Conservation (phyloP, 2,113 vertebrate genomes). For the Brienomyrus longianalis region DNA sequence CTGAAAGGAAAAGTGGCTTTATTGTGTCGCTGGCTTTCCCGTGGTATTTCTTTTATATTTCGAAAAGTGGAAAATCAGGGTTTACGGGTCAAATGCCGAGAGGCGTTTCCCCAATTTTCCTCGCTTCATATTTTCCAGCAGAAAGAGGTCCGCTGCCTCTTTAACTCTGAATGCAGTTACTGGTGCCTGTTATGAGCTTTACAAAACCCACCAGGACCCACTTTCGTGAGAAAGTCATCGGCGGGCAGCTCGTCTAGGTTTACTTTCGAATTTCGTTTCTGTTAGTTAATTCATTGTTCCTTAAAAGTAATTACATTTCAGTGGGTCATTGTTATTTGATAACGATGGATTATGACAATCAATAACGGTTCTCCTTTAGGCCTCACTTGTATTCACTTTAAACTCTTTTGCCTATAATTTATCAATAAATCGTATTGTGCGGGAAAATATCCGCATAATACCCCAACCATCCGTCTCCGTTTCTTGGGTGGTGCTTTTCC, state of each 20-base stretch:
- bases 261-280: background rate
- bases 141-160: slow-evolving; percentile 36
- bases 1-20: slow-evolving; percentile 17
- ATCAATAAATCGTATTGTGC: background rate
- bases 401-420: background rate
- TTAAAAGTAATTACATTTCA: background rate
- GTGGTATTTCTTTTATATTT: slow-evolving; percentile 48
- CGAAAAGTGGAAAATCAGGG: slow-evolving; percentile 56
- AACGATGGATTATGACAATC: background rate
- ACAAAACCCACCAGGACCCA: background rate
- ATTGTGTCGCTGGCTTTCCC: slow-evolving; percentile 42
- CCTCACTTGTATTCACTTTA: background rate
- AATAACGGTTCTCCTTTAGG: background rate
- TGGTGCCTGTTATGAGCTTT: background rate
- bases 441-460: background rate
- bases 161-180: slow-evolving; percentile 16
- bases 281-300: background rate
- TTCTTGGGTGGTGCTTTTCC: slow-evolving; percentile 35
- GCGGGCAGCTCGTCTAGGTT: no score
- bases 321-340: background rate
- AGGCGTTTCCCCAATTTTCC: slow-evolving; percentile 60
- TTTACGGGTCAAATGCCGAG: slow-evolving; percentile 51
- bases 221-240: background rate
- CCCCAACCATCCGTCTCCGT: slow-evolving; percentile 46
- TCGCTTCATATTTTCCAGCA: slow-evolving; percentile 59